Conservation (phyloP, 1,140 invertebrate species). For the Lepidurus apus region DNA sequence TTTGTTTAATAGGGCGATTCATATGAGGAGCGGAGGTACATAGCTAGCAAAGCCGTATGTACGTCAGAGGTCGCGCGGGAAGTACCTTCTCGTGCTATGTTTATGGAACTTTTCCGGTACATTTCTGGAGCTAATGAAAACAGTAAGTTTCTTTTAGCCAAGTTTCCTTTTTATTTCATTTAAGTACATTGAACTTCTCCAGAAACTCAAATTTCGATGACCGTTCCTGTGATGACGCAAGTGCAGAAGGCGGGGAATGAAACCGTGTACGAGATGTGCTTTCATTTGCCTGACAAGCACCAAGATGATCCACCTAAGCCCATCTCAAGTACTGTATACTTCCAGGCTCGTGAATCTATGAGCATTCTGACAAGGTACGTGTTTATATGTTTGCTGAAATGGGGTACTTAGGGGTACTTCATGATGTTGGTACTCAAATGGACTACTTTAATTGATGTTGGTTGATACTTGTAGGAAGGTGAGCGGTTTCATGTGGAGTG, state of each 20-base stretch:
- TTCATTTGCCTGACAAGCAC: slow-evolving; percentile 42
- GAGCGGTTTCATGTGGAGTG: slow-evolving; percentile 32
- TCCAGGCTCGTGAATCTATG: slow-evolving; percentile 42
- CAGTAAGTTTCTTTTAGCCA: slow-evolving; percentile 31
- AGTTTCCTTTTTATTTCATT: not conserved
- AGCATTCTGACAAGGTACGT: slow-evolving; percentile 40
- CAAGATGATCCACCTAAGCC: slow-evolving; percentile 44
- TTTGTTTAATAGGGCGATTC: not conserved
- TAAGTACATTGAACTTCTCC: slow-evolving; percentile 23
- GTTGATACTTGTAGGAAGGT: slow-evolving; percentile 29
- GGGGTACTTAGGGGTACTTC: not conserved
- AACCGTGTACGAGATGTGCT: slow-evolving; percentile 45
- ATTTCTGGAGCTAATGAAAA: slow-evolving; percentile 38
- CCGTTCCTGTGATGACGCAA: slow-evolving; percentile 37
- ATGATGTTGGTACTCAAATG: not conserved
- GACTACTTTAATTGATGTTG: not conserved
- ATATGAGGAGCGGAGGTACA: slow-evolving; percentile 37
- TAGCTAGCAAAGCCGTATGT: slow-evolving; percentile 37
- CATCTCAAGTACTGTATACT: slow-evolving; percentile 41
- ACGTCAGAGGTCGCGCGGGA: slow-evolving; percentile 35
- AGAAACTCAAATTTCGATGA: slow-evolving; percentile 38
- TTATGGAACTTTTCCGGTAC: slow-evolving; percentile 38
- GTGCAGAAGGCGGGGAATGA: slow-evolving; percentile 38
- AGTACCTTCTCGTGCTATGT: slow-evolving; percentile 37
- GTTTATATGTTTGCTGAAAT: not conserved